Evolutionary conservation across 2,888 invertebrate species (phyloP).

Genomic region (Metacarcinus magister): DNA sequence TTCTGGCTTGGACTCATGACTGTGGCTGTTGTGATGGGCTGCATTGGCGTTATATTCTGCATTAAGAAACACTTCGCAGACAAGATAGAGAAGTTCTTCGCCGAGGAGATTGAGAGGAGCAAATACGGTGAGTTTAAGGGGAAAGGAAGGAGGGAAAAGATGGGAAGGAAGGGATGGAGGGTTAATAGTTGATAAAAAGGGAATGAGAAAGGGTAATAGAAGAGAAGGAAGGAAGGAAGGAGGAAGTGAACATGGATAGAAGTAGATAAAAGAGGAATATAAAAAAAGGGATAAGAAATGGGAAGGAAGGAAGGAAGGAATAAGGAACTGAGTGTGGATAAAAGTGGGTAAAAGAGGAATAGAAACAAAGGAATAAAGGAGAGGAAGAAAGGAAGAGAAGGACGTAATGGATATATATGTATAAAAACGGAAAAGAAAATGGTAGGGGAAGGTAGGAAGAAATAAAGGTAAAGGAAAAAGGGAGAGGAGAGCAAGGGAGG

Average conservation of each 20-base stretch:
- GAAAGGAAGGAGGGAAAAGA: too few relatives aligned
- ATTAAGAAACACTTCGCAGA: constrained; percentile 94
- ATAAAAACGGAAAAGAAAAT: neutral
- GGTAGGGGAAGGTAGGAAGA: neutral
- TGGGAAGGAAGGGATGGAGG: too few relatives aligned
- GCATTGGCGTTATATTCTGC: constrained; percentile 93
- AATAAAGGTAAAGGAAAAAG: neutral
- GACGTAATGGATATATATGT: neutral
- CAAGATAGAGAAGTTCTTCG: constrained; percentile 92
- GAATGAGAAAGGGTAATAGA: neutral
- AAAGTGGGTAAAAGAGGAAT: too few relatives aligned
- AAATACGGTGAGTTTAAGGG: constrained; percentile 84
- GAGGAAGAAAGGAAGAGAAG: neutral
- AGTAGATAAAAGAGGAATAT: too few relatives aligned
- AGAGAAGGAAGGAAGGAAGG: neutral
- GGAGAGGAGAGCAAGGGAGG: neutral
- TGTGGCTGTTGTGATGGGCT: constrained; percentile 91
- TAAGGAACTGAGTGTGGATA: too few relatives aligned
- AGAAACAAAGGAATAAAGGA: too few relatives aligned
- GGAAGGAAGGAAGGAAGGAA: too few relatives aligned
- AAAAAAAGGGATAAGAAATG: too few relatives aligned
- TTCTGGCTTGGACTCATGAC: constrained; percentile 95
- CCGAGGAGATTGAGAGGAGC: constrained; percentile 92
- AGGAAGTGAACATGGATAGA: neutral
- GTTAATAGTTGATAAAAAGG: too few relatives aligned